Conservation (phyloP, 2,113 vertebrate species). For the Etheostoma cragini region DNA sequence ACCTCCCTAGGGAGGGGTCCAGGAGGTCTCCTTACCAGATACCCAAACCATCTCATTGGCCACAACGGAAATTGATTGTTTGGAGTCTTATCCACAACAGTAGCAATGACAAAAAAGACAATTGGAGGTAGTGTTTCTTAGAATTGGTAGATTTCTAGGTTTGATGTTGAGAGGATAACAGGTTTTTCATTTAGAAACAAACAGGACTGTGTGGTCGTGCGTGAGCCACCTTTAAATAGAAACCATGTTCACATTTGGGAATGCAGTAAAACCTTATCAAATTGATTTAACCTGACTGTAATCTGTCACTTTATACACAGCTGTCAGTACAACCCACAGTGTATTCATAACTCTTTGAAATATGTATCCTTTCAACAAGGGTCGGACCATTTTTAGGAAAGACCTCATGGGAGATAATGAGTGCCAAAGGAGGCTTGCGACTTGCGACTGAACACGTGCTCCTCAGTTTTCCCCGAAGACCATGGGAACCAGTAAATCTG, state of each 20-base stretch:
- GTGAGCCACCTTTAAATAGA: slow-evolving; percentile 36
- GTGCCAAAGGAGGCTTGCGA: slow-evolving; percentile 13
- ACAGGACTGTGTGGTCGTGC: not conserved
- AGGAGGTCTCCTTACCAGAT: too few relatives aligned
- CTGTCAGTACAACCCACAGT: slow-evolving; percentile 63
- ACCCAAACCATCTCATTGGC: too few relatives aligned
- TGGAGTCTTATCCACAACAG: not conserved
- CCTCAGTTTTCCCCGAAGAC: not conserved
- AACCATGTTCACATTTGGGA: slow-evolving; percentile 40
- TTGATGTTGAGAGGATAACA: not conserved
- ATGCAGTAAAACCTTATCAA: slow-evolving; percentile 61
- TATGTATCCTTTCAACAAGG: slow-evolving; percentile 45
- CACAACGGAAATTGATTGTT: not conserved
- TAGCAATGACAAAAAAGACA: not conserved
- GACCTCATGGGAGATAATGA: slow-evolving; percentile 31
- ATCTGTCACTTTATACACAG: slow-evolving; percentile 61
- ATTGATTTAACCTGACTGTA: slow-evolving; percentile 67
- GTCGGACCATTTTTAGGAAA: slow-evolving; percentile 46
- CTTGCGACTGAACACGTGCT: not conserved
- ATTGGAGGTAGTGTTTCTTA: not conserved
- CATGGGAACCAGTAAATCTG: not conserved
- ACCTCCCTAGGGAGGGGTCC: too few relatives aligned
- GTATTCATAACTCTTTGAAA: slow-evolving; percentile 66
- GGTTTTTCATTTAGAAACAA: not conserved
- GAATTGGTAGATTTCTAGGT: not conserved